Percentiles rank a stretch among this genome's conserved stretches.
phyloP scores from a whole-genome alignment of 2,113 vertebrate genomes.

The Jacana jacana region DNA sequence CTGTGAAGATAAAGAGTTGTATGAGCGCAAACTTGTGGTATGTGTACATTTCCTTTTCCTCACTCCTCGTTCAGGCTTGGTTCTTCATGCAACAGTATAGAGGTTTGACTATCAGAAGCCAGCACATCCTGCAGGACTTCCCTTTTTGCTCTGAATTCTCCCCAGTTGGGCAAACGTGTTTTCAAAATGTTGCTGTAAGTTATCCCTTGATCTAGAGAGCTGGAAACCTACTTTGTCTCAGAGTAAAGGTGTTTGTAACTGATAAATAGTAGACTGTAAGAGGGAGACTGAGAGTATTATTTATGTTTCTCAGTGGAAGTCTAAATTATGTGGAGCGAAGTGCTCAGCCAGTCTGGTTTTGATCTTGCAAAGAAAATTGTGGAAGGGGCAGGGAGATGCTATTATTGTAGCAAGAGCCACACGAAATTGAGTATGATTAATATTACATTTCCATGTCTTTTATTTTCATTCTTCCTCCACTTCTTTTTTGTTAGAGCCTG shows the following conservation, averaged over 20 bases:
- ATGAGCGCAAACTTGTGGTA: background rate
- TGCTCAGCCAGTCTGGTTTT: background rate
- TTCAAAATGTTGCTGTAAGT: background rate
- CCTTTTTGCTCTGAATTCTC: background rate
- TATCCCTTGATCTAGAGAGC: background rate
- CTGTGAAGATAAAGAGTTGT: background rate
- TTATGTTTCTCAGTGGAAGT: background rate
- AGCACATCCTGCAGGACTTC: background rate
- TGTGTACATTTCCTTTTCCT: conserved; percentile 25
- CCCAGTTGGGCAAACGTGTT: background rate
- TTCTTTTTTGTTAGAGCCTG: background rate
- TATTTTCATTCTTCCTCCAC: background rate
- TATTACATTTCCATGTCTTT: background rate
- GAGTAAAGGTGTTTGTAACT: background rate
- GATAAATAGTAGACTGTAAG: background rate
- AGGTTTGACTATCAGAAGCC: background rate
- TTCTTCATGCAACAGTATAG: background rate
- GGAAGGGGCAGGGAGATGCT: background rate
- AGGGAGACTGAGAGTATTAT: background rate
- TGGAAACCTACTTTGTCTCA: background rate
- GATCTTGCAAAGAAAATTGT: background rate
- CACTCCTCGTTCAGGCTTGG: background rate
- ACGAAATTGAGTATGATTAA: background rate
- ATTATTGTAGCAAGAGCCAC: background rate
- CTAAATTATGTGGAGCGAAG: background rate